A percentile compares a stretch with the other conserved stretches of the same genome.
Conservation (phyloP, 2,113 vertebrate genomes). For the Xiphophorus couchianus region DNA sequence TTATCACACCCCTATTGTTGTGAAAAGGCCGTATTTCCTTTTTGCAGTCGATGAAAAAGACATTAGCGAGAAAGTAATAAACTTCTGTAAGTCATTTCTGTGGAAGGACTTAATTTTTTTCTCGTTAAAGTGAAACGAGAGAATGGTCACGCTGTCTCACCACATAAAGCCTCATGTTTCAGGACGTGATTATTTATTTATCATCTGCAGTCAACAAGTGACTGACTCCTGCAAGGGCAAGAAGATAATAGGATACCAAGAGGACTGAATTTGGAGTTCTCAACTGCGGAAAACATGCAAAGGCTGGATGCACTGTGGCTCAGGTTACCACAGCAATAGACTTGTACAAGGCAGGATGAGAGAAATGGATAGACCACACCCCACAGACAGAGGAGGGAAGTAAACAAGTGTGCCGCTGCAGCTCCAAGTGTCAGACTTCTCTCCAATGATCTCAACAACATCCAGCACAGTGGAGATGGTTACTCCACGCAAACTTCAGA, state of each 20-base stretch:
- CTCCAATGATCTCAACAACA: constrained; percentile 52
- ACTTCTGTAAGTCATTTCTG: background rate
- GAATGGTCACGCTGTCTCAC: background rate
- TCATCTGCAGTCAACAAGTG: constrained; percentile 37
- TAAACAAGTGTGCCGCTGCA: constrained; percentile 34
- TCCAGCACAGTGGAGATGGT: constrained; percentile 67
- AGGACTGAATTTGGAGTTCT: constrained; percentile 1
- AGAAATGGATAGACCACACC: constrained; percentile 42
- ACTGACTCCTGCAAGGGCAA: constrained; percentile 13
- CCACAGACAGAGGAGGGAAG: constrained; percentile 1
- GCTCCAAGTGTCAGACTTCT: background rate
- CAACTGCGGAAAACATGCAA: background rate
- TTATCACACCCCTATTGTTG: background rate
- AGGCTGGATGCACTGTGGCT: background rate
- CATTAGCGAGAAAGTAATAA: background rate
- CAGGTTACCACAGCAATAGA: constrained; percentile 24
- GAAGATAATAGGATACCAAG: background rate
- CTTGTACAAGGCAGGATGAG: constrained; percentile 7
- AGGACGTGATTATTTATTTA: constrained; percentile 64
- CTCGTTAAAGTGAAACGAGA: background rate
- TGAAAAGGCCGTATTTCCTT: background rate
- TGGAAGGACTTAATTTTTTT: too few species aligned
- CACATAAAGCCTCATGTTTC: constrained; percentile 50
- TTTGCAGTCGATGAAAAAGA: background rate
- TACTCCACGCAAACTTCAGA: constrained; percentile 56